Evolutionary conservation across 2,888 invertebrate species (phyloP), one percentile per base, ranked within the genome.

Genomic region (Drosophila cognata): DNA sequence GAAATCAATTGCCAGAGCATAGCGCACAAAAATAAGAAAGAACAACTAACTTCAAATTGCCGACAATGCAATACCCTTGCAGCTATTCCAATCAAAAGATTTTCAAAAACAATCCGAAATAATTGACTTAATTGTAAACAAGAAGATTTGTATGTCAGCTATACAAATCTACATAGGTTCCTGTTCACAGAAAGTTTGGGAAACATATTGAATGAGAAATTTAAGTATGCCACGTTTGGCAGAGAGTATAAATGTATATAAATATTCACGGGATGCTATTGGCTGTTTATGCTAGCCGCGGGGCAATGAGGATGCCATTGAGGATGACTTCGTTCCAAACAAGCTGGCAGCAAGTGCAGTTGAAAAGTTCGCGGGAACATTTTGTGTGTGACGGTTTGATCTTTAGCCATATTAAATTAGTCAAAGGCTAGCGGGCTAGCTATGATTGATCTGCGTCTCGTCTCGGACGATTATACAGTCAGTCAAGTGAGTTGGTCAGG

Each of bases 381-480:
- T 81, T 81, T 78, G 71, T 77, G 78, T 80, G 88, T 77, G 78
- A 79, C 78, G 74, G 73, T 59, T 82, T 90, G 89, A 90, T 87
- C 87, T 87, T 87, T 90, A 87, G 88, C 89, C 89, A 90, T 87
- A 87, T 87, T 87, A 87, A 90, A 87, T 90, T 90, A 90, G 80
- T 88, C 83, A 87, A 79, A 89, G 85, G 74, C 82, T 77, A 78
- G 71, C 71, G 46, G 70, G 65, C 77, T 65, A 61, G 58, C 71
- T 86, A 78, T 88, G 88, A 88, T 88, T 88, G 88, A 88, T 89
- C 88, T 77, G 82, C 67, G 74, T 51, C 81, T 81, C 83, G 89
- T 87, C 83, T 60, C 77, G 83, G 74, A 55, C 89, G 89, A 84
- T 84, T 81, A 88, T 76, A 71, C 75, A 84, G 71, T 66, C 70